Evolutionary conservation across 2,888 invertebrate genomes (phyloP).

Genomic region (Hirtodrosophila cameraria): DNA sequence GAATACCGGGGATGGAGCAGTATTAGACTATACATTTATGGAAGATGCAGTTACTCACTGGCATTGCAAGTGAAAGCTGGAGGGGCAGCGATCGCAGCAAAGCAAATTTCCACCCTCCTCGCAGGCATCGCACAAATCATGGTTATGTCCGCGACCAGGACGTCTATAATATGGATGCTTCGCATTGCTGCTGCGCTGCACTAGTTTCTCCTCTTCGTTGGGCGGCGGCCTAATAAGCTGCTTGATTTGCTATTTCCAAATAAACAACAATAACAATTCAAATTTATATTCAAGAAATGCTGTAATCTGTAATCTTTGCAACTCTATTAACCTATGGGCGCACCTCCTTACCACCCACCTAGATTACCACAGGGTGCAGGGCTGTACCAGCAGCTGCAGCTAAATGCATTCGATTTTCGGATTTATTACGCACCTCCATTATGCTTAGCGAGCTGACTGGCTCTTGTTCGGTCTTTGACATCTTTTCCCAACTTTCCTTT

Average conservation of each 20-base stretch:
- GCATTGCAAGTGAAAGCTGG: slow-evolving; percentile 97
- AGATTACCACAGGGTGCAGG: too few relatives aligned
- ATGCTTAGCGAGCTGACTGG: slow-evolving; percentile 91
- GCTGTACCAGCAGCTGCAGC: not conserved
- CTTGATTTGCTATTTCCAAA: slow-evolving; percentile 92
- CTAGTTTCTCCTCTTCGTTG: slow-evolving; percentile 88
- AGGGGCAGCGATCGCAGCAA: slow-evolving; percentile 97
- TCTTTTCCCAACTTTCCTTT: slow-evolving; percentile 76
- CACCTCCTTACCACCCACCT: too few relatives aligned
- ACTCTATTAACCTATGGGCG: slow-evolving; percentile 4
- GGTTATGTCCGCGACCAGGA: slow-evolving; percentile 95
- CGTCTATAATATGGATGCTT: slow-evolving; percentile 93
- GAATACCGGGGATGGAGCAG: slow-evolving; percentile 2
- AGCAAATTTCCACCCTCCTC: slow-evolving; percentile 97
- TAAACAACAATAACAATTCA: slow-evolving; percentile 1
- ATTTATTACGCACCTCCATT: slow-evolving; percentile 93
- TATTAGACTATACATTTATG: too few relatives aligned
- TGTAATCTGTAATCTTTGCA: slow-evolving; percentile 33
- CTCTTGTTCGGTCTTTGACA: slow-evolving; percentile 90
- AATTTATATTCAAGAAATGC: too few relatives aligned
- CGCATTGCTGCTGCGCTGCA: slow-evolving; percentile 86
- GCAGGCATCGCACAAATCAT: slow-evolving; percentile 97
- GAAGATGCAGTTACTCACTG: slow-evolving; percentile 87
- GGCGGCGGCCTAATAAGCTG: slow-evolving; percentile 96
- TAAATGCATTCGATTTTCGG: too few relatives aligned